Evolutionary conservation across 1,140 invertebrate genomes (phyloP), one percentile per base, ranked within the genome.

Genomic region (Harlomillsia oculata): DNA sequence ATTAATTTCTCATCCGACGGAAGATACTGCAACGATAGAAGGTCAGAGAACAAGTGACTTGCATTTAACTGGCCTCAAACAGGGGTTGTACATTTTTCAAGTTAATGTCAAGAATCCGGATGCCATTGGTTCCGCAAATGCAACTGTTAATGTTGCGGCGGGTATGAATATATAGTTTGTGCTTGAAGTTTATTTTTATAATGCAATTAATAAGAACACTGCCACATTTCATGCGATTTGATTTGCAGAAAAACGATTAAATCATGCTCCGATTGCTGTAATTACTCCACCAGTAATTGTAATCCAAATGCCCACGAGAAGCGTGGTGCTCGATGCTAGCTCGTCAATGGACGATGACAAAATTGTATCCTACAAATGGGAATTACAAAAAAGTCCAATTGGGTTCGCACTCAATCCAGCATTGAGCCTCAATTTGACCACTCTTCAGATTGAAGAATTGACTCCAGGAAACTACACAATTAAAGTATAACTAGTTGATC

Each of bases 391-490:
- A 56, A 89, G 87, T 4, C 85, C 89, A 1, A 80, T 92, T 64
- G 84, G 86, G 36, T 92, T 90, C 18, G 16, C 37, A 4, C 58
- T 60, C 26, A 55, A 43, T 59, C 72, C 82, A 89, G 66, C 82
- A 0, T 79, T 82, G 56, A 71, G 89, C 26, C 77, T 83, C 37
- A 83, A 88, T 59, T 82, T 82, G 2, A 82, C 86, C n/a, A 90
- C 89, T 2, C 72, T 93, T 20, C 84, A 87, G 63, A 70, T 96
- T 14, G 83, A 85, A 53, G 85, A 90, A 72, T 75, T 89, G 3
- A 80, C 77, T 36, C 84, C 90, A 5, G 92, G 93, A 53, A 89
- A 90, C 72, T 97, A 96, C 67, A 89, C 84, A 1, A 92, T 96
- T 68, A 89, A 89, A 79, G 81, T 66, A 70, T 72, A 67, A 55